These are phyloP conservation scores for Aurelia coerulea DNA, from an alignment of 30 jellyfish, hydroid and myxozoan genomes.

Conservation along the genomic window DNA sequence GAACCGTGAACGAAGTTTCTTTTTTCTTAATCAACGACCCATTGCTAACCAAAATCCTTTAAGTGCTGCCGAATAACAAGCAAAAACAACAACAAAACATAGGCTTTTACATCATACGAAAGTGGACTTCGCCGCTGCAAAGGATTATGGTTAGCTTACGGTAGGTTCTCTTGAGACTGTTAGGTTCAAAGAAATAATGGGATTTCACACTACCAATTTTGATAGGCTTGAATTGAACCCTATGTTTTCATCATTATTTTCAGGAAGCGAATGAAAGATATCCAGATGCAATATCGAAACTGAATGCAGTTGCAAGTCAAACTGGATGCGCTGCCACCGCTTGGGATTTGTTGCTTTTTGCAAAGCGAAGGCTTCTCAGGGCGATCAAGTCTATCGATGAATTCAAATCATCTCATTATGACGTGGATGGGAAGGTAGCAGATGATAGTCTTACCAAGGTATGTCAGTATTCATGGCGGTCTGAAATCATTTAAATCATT, in stretches of 20 bases:
- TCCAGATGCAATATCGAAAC: neutral
- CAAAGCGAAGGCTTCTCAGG: constrained; percentile 21
- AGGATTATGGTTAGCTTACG: too few relatives aligned
- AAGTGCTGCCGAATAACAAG: too few relatives aligned
- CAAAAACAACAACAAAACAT: too few relatives aligned
- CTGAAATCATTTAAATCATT: too few relatives aligned
- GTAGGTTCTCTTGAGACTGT: too few relatives aligned
- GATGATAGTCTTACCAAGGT: constrained; percentile 60
- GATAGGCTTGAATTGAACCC: neutral
- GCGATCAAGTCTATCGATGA: constrained; percentile 39
- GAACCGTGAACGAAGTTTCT: too few relatives aligned
- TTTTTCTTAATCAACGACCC: too few relatives aligned
- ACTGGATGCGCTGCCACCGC: constrained; percentile 42
- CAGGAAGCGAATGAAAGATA: constrained; percentile 8
- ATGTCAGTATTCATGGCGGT: neutral
- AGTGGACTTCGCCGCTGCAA: too few relatives aligned
- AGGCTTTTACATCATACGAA: too few relatives aligned
- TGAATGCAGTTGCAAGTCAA: constrained; percentile 20
- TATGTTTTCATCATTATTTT: neutral
- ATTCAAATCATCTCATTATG: neutral
- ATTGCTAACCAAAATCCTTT: too few relatives aligned
- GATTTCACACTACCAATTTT: neutral
- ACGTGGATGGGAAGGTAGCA: constrained; percentile 13
- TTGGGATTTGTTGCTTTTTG: constrained; percentile 50
- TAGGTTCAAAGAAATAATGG: neutral